Evolutionary conservation across 2,888 invertebrate genomes (phyloP), one percentile per base, ranked within the genome.

Genomic region (Eupeodes luniger): DNA sequence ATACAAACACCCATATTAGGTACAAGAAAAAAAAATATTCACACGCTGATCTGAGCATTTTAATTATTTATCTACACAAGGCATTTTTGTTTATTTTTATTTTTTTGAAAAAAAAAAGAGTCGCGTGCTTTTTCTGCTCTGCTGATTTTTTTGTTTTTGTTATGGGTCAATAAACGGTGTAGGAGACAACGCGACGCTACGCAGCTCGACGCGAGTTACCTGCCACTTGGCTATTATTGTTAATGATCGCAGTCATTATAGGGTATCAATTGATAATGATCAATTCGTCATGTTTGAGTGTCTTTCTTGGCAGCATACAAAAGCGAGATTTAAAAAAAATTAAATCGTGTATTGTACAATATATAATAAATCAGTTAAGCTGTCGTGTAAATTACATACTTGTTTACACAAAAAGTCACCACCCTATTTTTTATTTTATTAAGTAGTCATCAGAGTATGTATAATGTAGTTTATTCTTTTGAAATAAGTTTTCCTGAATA

Each of bases 41-140:
- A 72, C 72, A 72, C 59, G 72, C 47, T 59, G 57, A 59, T 72
- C 12, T 7, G 47, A 16, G 34, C 44, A 57, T 70, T 57, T 72
- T 72, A 72, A 72, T 59, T 72, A 62, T 64, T 64, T 47, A 64
- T 64, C 44, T 27, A 49, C 14, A 59, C 27, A 47, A 59, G 34
- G 27, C 27, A n/a, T 27, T 40, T 40, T 51, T 2, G 53, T 55
- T 36, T 49, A 49, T 49, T n/a, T 66, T 67, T 49, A 27, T 27
- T 49, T 49, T 66, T 66, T 67, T 12, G 19, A 47, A 40, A 36
- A n/a, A 4, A 55, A 61, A 27, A 70, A 40, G 44, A 72, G 72
- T 72, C 72, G 72, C 59, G 72, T 72, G 72, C 72, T 44, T 40
- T 27, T 59, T 72, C 72, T 59, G 72, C 59, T 72, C 72, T 72